phyloP scores from a whole-genome alignment of 2,797 vertebrate genomes.

The Phataginus tricuspis region DNA sequence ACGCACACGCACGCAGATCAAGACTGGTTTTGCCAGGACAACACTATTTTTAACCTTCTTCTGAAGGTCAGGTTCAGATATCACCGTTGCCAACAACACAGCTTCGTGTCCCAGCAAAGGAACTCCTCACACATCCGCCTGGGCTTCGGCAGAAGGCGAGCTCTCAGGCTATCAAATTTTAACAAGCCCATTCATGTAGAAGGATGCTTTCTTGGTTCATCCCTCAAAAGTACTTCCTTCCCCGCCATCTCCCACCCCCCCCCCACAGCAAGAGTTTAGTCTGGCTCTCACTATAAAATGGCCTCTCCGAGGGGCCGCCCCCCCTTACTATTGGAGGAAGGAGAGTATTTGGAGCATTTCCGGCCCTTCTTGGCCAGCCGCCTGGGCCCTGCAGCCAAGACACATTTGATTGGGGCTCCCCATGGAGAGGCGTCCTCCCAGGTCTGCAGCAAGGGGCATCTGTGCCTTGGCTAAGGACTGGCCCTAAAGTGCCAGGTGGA shows the following conservation, averaged over 20 bases:
- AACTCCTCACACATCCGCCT: background rate
- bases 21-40: background rate
- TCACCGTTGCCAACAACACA: conserved; percentile 30
- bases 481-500: conserved; percentile 48
- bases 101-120: background rate
- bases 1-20: background rate
- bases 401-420: conserved; percentile 68
- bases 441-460: conserved; percentile 57
- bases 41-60: conserved; percentile 60
- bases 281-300: conserved; percentile 62
- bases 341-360: conserved; percentile 76
- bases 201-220: conserved; percentile 20
- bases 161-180: background rate
- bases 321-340: conserved; percentile 60
- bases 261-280: background rate
- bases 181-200: conserved; percentile 46
- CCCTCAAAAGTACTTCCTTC: conserved; percentile 5
- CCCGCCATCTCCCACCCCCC: background rate
- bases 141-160: background rate
- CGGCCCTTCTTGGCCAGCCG: conserved; percentile 74
- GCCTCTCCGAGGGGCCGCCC: conserved; percentile 68
- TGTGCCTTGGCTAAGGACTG: conserved; percentile 52
- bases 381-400: conserved; percentile 69
- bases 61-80: conserved; percentile 61
- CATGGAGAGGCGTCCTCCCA: conserved; percentile 58